A percentile compares a stretch with the other conserved stretches of the same genome.
These are phyloP conservation scores for Ochropacha duplaris DNA, from an alignment of 2,888 invertebrate species.

Conservation along the genomic window DNA sequence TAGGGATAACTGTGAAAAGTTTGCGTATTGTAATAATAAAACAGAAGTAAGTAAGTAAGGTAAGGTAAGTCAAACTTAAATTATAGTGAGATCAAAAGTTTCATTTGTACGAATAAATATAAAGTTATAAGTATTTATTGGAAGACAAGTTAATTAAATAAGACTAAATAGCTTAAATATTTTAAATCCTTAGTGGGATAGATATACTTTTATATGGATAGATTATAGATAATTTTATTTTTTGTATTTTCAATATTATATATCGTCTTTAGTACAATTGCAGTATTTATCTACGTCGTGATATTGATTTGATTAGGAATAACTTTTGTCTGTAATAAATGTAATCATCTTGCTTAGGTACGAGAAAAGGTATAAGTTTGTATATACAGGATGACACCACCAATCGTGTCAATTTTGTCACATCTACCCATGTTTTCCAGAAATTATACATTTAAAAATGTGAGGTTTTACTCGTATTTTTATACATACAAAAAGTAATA, in stretches of 20 bases:
- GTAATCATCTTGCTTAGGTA: background rate
- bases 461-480: too few species aligned
- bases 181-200: background rate
- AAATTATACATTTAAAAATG: background rate
- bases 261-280: too few species aligned
- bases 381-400: background rate
- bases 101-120: too few species aligned
- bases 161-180: background rate
- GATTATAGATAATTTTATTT: too few species aligned
- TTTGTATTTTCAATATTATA: too few species aligned
- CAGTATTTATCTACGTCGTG: background rate
- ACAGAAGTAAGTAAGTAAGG: too few species aligned
- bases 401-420: too few species aligned
- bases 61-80: background rate
- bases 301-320: background rate
- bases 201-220: background rate
- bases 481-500: too few species aligned
- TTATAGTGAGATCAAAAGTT: background rate
- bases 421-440: background rate
- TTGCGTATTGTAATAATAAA: too few species aligned
- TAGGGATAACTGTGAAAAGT: too few species aligned
- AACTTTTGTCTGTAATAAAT: background rate
- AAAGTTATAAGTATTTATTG: background rate
- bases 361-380: background rate
- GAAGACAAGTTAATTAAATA: background rate